Evolutionary conservation across 2,888 invertebrate species (phyloP).

Genomic region (Stenurella melanura): DNA sequence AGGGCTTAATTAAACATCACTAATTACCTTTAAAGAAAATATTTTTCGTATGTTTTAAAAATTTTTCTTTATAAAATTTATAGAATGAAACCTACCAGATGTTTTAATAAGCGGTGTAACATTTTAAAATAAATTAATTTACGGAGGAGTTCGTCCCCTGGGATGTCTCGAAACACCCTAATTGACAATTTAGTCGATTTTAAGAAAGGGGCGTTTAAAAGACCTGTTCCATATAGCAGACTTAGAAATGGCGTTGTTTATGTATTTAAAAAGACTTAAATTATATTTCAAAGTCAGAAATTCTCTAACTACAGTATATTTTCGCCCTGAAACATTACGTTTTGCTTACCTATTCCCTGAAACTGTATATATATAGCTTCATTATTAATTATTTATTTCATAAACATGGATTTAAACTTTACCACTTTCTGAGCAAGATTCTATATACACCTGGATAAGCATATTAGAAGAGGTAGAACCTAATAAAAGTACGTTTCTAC

Average conservation of each 20-base stretch:
- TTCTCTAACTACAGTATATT: not conserved
- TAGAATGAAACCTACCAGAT: not conserved
- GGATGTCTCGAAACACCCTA: slow-evolving; percentile 4
- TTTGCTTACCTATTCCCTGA: not conserved
- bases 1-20: too few relatives aligned
- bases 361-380: too few relatives aligned
- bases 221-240: not conserved
- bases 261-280: not conserved
- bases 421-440: too few relatives aligned
- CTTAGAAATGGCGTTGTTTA: not conserved
- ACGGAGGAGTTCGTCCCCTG: not conserved
- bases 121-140: not conserved
- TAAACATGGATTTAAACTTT: too few relatives aligned
- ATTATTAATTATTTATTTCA: too few relatives aligned
- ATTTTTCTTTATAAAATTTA: not conserved
- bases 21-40: too few relatives aligned
- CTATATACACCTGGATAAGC: too few relatives aligned
- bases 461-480: too few relatives aligned
- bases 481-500: too few relatives aligned
- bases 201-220: slow-evolving; percentile 10
- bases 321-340: not conserved
- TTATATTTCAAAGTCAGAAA: not conserved
- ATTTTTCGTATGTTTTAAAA: not conserved
- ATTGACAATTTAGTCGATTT: slow-evolving; percentile 20
- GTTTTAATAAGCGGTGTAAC: slow-evolving; percentile 1